Conservation (phyloP, 2,888 invertebrate species). For the Conomelus anceps region DNA sequence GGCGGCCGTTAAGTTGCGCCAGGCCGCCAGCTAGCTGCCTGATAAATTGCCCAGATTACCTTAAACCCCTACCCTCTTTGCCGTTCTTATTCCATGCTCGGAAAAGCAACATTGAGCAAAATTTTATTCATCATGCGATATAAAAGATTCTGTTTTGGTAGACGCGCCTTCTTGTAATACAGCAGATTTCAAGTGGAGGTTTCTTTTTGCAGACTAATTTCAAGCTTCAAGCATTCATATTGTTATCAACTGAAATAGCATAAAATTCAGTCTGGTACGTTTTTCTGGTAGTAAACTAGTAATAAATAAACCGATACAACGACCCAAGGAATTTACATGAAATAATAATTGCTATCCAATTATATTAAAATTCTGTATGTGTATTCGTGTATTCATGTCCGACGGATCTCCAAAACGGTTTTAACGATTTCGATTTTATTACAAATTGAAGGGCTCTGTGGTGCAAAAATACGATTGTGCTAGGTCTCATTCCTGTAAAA, state of each 20-base stretch:
- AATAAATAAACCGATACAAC: too few relatives aligned
- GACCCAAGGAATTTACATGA: too few relatives aligned
- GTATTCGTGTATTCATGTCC: too few relatives aligned
- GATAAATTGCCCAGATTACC: background rate
- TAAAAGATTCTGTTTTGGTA: background rate
- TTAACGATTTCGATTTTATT: too few relatives aligned
- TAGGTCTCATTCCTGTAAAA: too few relatives aligned
- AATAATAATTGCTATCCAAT: too few relatives aligned
- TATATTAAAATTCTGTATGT: too few relatives aligned
- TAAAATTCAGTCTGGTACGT: too few relatives aligned
- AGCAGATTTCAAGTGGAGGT: background rate
- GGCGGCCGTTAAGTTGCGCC: background rate
- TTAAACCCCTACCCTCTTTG: background rate
- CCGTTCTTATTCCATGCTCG: background rate
- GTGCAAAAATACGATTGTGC: too few relatives aligned
- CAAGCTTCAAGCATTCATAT: background rate
- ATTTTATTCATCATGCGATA: background rate
- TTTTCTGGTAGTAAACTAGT: too few relatives aligned
- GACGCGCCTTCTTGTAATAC: background rate
- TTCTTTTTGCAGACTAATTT: background rate
- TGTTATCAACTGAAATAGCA: background rate
- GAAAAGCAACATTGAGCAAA: background rate
- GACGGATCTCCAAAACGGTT: too few relatives aligned
- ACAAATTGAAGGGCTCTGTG: too few relatives aligned
- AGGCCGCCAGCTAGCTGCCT: background rate